These are phyloP conservation scores for Syngnathus floridae DNA, from an alignment of 2,113 vertebrate species.

Conservation along the genomic window DNA sequence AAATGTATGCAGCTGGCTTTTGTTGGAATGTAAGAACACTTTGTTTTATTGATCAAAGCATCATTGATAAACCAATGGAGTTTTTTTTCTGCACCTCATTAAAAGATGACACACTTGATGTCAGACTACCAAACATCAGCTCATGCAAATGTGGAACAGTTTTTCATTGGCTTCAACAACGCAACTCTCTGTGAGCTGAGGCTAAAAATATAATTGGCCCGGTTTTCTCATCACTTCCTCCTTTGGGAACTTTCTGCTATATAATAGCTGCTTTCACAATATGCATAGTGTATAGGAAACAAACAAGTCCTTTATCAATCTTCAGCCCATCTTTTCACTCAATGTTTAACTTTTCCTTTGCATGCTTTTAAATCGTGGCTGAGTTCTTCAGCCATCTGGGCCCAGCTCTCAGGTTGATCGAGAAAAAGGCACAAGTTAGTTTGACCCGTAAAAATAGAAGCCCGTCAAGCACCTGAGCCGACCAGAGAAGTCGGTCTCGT, in stretches of 20 bases:
- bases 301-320: background rate
- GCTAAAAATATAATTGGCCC: conserved; percentile 44
- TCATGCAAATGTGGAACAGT: conserved; percentile 57
- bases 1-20: background rate
- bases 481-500: background rate
- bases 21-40: conserved; percentile 26
- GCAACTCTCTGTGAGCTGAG: conserved; percentile 22
- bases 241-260: conserved; percentile 37
- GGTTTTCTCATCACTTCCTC: conserved; percentile 37
- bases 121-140: conserved; percentile 39
- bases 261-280: conserved; percentile 11
- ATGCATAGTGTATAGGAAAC: conserved; percentile 4
- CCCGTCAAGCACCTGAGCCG: background rate
- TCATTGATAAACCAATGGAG: conserved; percentile 18
- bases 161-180: conserved; percentile 40
- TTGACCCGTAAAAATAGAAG: background rate
- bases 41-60: conserved; percentile 60
- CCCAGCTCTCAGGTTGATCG: background rate
- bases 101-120: conserved; percentile 40
- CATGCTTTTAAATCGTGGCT: background rate
- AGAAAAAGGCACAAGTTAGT: background rate
- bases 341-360: background rate
- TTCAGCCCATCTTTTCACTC: background rate
- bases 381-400: background rate
- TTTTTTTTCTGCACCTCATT: conserved; percentile 43